Evolutionary conservation across 1,140 invertebrate genomes (phyloP).

Genomic region (Brachionus angularis): DNA sequence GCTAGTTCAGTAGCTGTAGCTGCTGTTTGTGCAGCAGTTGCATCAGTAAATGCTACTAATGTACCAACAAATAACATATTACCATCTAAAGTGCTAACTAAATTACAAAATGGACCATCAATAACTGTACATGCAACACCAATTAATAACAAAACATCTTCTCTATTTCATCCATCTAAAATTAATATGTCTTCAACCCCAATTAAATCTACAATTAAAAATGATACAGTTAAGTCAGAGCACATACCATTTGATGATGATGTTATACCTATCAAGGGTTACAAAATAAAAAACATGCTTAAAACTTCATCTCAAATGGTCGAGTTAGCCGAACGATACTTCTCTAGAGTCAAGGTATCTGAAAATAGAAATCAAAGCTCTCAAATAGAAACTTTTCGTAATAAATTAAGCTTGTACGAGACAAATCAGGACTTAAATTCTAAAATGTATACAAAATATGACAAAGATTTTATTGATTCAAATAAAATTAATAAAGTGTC

Average conservation of each 20-base stretch:
- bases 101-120: too few relatives aligned
- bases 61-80: not conserved
- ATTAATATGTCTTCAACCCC: slow-evolving; percentile 56
- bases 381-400: too few relatives aligned
- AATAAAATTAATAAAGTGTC: not conserved
- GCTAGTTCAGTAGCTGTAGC: not conserved
- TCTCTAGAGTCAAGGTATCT: not conserved
- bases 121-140: not conserved
- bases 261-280: not conserved
- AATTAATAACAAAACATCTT: slow-evolving; percentile 46
- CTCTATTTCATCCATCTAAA: slow-evolving; percentile 54
- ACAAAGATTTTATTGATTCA: not conserved
- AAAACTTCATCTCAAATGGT: slow-evolving; percentile 9
- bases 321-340: slow-evolving; percentile 13
- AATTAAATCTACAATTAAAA: slow-evolving; percentile 46
- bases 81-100: not conserved
- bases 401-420: too few relatives aligned
- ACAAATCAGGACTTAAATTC: slow-evolving; percentile 9
- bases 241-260: slow-evolving; percentile 4
- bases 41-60: not conserved
- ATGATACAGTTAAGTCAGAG: slow-evolving; percentile 45
- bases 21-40: not conserved
- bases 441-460: slow-evolving; percentile 12
- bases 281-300: slow-evolving; percentile 3
- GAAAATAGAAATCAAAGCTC: not conserved